Conservation (phyloP, 2,113 vertebrate species). For the Oreochromis aureus region DNA sequence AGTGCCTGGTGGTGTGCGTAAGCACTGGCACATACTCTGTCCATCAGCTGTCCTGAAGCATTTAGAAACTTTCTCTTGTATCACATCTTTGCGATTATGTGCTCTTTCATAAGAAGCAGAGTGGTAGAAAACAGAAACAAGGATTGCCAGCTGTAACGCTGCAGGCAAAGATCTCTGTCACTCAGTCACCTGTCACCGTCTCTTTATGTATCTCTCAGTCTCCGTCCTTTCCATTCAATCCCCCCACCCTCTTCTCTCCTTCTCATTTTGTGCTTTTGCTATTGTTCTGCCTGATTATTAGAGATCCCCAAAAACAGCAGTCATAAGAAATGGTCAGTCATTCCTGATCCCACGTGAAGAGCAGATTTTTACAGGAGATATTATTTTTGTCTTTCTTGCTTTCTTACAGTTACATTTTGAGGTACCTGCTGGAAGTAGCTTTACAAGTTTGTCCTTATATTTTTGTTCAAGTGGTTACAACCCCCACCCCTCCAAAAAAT, state of each 20-base stretch:
- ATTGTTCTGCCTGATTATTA: not conserved
- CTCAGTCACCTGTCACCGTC: conserved; percentile 6
- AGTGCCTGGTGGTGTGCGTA: not conserved
- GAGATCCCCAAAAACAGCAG: not conserved
- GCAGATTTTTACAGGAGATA: not conserved
- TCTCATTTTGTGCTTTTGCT: not conserved
- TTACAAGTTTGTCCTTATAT: not conserved
- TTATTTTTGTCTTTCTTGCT: not conserved
- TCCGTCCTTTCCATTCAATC: not conserved
- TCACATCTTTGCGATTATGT: conserved; percentile 15
- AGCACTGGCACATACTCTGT: not conserved
- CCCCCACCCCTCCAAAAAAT: not conserved
- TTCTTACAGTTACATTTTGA: not conserved
- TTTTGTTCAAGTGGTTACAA: not conserved
- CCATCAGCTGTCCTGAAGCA: not conserved
- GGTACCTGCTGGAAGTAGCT: not conserved
- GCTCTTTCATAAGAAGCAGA: conserved; percentile 5
- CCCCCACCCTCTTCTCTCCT: not conserved
- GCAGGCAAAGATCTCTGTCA: conserved; percentile 37
- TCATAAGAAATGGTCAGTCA: not conserved
- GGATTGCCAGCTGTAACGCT: conserved; percentile 23
- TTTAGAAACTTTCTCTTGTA: not conserved
- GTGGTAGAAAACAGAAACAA: not conserved
- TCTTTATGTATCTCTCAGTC: not conserved
- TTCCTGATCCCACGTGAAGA: not conserved